Evolutionary conservation across 2,888 invertebrate species (phyloP).

Genomic region (Ennomos erosarius): DNA sequence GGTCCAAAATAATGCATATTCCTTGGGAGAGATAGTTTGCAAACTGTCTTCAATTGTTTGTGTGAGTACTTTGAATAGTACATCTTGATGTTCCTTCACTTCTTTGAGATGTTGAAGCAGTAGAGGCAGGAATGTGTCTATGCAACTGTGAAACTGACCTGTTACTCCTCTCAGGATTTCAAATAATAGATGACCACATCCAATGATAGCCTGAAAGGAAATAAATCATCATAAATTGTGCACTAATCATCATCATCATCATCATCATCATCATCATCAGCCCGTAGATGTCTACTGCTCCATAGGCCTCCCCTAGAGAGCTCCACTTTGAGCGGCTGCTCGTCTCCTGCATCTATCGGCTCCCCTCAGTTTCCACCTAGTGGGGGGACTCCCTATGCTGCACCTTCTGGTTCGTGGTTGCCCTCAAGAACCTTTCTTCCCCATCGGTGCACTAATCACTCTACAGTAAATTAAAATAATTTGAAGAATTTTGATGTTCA

Average conservation of each 20-base stretch:
- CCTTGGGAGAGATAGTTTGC: conserved; percentile 86
- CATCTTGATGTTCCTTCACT: conserved; percentile 75
- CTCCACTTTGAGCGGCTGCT: too few species aligned
- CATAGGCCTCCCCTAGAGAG: too few species aligned
- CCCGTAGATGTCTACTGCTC: too few species aligned
- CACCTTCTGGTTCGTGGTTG: too few species aligned
- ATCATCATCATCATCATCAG: too few species aligned
- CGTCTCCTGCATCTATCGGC: too few species aligned
- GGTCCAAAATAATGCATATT: conserved; percentile 88
- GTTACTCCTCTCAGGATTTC: conserved; percentile 94
- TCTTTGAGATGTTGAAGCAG: conserved; percentile 87
- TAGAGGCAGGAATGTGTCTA: conserved; percentile 88
- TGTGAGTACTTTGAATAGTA: conserved; percentile 87
- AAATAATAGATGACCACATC: conserved; percentile 94
- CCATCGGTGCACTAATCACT: not conserved
- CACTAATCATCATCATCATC: too few species aligned
- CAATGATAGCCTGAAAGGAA: conserved; percentile 87
- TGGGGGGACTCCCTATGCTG: too few species aligned
- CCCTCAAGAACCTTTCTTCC: too few species aligned
- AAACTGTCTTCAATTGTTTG: conserved; percentile 88
- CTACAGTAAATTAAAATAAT: too few species aligned
- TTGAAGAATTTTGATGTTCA: too few species aligned
- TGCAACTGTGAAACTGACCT: conserved; percentile 94
- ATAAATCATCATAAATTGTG: not conserved
- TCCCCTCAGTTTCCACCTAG: too few species aligned